Evolutionary conservation across 2,113 vertebrate genomes (phyloP).

Genomic region (Corydoras maculifer): DNA sequence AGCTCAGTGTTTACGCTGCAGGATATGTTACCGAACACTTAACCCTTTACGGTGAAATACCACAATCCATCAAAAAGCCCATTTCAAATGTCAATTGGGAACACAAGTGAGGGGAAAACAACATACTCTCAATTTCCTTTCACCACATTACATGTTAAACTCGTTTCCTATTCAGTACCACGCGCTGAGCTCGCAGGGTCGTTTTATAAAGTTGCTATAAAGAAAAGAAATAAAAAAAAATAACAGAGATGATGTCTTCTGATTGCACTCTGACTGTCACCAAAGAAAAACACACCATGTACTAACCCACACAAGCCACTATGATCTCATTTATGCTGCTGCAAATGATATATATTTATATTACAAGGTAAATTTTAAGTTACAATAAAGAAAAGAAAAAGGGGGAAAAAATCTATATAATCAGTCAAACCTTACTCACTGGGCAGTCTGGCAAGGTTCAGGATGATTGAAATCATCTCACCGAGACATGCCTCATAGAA

Average conservation of each 20-base stretch:
- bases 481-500: no score
- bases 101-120: constrained; percentile 35
- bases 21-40: constrained; percentile 54
- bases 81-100: constrained; percentile 51
- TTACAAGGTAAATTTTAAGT: no score
- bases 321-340: constrained; percentile 16
- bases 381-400: no score
- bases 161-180: constrained; percentile 1
- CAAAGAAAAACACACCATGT: not conserved
- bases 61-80: constrained; percentile 46
- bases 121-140: constrained; percentile 35
- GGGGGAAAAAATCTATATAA: no score
- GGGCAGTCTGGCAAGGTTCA: no score
- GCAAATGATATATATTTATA: not conserved
- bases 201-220: constrained; percentile 11
- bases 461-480: no score
- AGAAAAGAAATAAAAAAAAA: constrained; percentile 11
- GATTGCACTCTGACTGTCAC: not conserved
- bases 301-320: not conserved
- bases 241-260: constrained; percentile 1
- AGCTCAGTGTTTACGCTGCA: constrained; percentile 60
- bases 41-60: constrained; percentile 51
- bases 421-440: no score
- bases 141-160: constrained; percentile 4
- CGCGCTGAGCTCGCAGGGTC: constrained; percentile 12